Conservation (phyloP, 2,797 vertebrate species). For the Pipistrellus pipistrellus region DNA sequence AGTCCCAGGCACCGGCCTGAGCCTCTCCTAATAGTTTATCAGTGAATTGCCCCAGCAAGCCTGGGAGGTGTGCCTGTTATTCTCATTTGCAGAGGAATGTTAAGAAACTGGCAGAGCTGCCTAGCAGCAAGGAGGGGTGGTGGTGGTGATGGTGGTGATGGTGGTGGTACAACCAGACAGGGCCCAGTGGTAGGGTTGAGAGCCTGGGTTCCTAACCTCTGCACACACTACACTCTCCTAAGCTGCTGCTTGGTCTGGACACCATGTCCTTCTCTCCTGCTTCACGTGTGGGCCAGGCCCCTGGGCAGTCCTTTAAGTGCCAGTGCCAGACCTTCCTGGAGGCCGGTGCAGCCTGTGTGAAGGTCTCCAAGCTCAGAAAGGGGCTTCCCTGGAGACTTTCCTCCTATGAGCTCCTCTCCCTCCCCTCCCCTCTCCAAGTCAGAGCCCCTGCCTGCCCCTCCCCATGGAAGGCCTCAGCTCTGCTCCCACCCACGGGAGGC, state of each 20-base stretch:
- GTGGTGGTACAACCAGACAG: neutral
- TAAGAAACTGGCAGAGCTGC: neutral
- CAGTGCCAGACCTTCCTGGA: neutral
- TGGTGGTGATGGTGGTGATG: no score
- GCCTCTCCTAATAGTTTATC: neutral
- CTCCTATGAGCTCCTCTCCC: neutral
- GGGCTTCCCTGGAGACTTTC: neutral
- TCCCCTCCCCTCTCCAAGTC: neutral
- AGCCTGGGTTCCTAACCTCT: neutral
- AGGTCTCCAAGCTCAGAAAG: neutral
- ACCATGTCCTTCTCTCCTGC: neutral
- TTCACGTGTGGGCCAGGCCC: neutral
- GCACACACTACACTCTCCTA: neutral
- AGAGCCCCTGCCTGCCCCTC: neutral
- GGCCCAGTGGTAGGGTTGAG: neutral
- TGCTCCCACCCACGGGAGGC: neutral
- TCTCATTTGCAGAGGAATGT: neutral
- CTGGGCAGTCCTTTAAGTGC: neutral
- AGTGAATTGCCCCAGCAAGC: neutral
- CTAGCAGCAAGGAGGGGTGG: no score
- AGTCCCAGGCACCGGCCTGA: neutral
- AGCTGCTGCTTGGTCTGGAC: neutral
- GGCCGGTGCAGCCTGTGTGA: neutral
- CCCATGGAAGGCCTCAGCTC: neutral
- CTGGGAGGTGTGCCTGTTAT: fast-evolving